These are phyloP conservation scores for Dipus sagitta DNA, from an alignment of 2,797 vertebrate species.

Conservation along the genomic window DNA sequence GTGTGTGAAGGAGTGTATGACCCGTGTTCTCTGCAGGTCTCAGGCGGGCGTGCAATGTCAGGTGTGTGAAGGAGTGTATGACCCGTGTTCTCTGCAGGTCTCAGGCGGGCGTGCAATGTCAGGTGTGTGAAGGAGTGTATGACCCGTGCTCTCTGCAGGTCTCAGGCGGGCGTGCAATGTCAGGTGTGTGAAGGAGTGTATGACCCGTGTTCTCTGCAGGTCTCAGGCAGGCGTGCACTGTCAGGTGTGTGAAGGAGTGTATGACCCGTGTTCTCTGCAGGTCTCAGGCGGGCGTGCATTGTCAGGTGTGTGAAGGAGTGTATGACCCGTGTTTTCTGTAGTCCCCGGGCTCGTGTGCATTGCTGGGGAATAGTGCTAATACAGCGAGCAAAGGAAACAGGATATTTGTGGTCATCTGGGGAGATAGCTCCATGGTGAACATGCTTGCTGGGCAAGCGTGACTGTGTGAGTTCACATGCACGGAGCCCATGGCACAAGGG, in stretches of 20 bases:
- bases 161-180: background rate
- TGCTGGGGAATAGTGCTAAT: too few species aligned
- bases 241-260: too few species aligned
- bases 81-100: constrained; percentile 18
- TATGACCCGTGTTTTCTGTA: constrained; percentile 33
- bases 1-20: background rate
- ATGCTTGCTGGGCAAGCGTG: too few species aligned
- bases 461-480: too few species aligned
- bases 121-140: background rate
- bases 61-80: background rate
- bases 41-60: constrained; percentile 24
- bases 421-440: too few species aligned
- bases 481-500: too few species aligned
- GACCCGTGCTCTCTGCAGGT: constrained; percentile 20
- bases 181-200: constrained; percentile 3
- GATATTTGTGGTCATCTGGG: too few species aligned
- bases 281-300: too few species aligned
- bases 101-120: constrained; percentile 22
- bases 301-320: too few species aligned
- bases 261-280: too few species aligned
- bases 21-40: constrained; percentile 22
- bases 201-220: constrained; percentile 43
- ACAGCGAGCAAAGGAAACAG: too few species aligned
- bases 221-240: too few species aligned
- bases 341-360: background rate